These are phyloP conservation scores for Agrilus cyanescens DNA, from an alignment of 2,888 invertebrate genomes.

Conservation along the genomic window DNA sequence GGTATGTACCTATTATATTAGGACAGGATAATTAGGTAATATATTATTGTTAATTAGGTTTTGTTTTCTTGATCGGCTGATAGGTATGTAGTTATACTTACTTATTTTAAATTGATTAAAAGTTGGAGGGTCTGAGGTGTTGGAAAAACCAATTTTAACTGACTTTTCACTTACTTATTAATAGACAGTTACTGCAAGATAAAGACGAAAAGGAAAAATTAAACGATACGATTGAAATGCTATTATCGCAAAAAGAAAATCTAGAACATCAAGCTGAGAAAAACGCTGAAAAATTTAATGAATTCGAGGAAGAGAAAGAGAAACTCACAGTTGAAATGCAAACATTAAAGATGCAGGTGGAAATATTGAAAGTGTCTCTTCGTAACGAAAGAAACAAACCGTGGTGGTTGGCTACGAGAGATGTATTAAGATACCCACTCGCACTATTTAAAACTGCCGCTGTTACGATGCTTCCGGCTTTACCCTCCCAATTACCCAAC, in stretches of 20 bases:
- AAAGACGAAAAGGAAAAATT: slow-evolving; percentile 1
- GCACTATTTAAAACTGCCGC: slow-evolving; percentile 18
- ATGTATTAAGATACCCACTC: slow-evolving; percentile 17
- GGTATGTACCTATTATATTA: too few relatives aligned
- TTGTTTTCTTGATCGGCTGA: too few relatives aligned
- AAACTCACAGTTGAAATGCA: slow-evolving; percentile 7
- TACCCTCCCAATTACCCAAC: slow-evolving; percentile 3
- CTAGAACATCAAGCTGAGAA: slow-evolving; percentile 4
- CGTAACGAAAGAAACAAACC: slow-evolving; percentile 15
- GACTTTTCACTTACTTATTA: too few relatives aligned
- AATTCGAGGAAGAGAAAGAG: slow-evolving; percentile 9
- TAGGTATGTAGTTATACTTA: too few relatives aligned
- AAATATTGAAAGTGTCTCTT: slow-evolving; percentile 12
- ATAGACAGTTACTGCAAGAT: slow-evolving; percentile 6
- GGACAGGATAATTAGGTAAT: too few relatives aligned
- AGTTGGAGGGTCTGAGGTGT: too few relatives aligned
- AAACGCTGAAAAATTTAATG: slow-evolving; percentile 3
- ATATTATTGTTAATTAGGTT: too few relatives aligned
- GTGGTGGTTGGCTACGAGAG: slow-evolving; percentile 21
- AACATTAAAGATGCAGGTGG: slow-evolving; percentile 2
- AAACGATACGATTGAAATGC: slow-evolving; percentile 3
- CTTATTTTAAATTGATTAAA: too few relatives aligned
- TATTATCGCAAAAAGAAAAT: slow-evolving; percentile 2
- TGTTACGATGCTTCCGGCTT: slow-evolving; percentile 20
- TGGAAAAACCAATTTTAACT: too few relatives aligned